Evolutionary conservation across 2,797 vertebrate genomes (phyloP).

Genomic region (Ispidina lecontei): DNA sequence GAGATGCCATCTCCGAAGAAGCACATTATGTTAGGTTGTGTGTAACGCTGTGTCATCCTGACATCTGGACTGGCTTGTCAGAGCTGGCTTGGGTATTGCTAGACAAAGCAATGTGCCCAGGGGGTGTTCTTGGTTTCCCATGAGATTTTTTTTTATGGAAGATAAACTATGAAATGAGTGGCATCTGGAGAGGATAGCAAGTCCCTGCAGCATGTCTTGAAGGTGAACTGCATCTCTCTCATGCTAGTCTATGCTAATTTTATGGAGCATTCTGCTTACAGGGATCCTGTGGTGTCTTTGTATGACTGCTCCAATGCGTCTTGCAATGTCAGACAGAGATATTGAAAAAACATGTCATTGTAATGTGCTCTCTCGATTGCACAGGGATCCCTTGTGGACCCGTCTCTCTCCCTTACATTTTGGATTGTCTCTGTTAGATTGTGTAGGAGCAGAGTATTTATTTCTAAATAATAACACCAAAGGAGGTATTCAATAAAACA

Average conservation of each 20-base stretch:
- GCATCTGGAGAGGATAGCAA: constrained; percentile 13
- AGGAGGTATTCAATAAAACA: neutral
- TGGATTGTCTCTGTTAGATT: neutral
- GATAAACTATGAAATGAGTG: constrained; percentile 5
- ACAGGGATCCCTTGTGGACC: neutral
- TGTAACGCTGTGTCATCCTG: neutral
- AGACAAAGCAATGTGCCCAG: constrained; percentile 26
- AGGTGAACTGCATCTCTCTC: neutral
- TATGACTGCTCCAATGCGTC: neutral
- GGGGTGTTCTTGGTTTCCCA: constrained; percentile 17
- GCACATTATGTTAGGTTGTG: neutral
- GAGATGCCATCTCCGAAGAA: neutral
- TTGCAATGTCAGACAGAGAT: neutral
- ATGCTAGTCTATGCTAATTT: neutral
- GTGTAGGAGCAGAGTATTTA: neutral
- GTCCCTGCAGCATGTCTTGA: neutral
- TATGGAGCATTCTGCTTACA: neutral
- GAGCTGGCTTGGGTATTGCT: constrained; percentile 41
- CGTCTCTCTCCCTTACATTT: neutral
- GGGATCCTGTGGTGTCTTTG: neutral
- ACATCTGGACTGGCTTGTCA: constrained; percentile 49
- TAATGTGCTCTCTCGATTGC: neutral
- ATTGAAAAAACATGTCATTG: neutral
- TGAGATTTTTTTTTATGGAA: neutral
- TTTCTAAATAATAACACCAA: too few relatives aligned